A percentile compares a stretch with the other conserved stretches of the same genome.
Evolutionary conservation across 2,113 vertebrate genomes (phyloP).

Genomic region (Parus major): DNA sequence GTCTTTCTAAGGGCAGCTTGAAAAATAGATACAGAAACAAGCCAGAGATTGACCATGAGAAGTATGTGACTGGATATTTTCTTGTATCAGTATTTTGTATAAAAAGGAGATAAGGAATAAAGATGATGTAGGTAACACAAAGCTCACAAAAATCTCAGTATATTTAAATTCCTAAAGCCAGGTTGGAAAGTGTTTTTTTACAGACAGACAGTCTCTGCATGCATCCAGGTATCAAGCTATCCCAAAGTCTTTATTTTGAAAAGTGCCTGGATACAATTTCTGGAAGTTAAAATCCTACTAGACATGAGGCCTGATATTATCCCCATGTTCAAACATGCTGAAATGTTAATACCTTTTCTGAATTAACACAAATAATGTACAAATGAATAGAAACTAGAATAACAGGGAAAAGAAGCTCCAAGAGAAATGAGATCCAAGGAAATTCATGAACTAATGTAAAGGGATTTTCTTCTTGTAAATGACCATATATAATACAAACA

Average conservation of each 20-base stretch:
- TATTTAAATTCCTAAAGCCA: neutral
- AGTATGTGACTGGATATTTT: neutral
- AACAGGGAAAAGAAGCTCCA: neutral
- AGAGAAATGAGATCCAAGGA: neutral
- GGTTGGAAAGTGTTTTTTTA: neutral
- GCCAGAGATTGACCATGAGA: neutral
- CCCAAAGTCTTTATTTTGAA: neutral
- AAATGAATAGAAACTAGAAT: neutral
- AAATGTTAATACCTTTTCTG: neutral
- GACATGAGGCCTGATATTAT: neutral
- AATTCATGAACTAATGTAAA: neutral
- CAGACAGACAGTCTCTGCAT: neutral
- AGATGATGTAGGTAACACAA: neutral
- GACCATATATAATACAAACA: neutral
- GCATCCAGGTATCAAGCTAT: accelerated
- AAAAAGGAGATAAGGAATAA: neutral
- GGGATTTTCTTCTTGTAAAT: neutral
- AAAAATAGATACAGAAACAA: neutral
- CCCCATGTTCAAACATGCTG: neutral
- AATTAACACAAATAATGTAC: neutral
- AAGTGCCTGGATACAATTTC: neutral
- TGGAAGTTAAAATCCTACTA: neutral
- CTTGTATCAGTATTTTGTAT: neutral
- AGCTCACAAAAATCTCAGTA: neutral
- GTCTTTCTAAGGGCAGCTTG: neutral